Base-by-base conservation (phyloP, 2,888 invertebrate genomes). In the Pammene aurita region DNA sequence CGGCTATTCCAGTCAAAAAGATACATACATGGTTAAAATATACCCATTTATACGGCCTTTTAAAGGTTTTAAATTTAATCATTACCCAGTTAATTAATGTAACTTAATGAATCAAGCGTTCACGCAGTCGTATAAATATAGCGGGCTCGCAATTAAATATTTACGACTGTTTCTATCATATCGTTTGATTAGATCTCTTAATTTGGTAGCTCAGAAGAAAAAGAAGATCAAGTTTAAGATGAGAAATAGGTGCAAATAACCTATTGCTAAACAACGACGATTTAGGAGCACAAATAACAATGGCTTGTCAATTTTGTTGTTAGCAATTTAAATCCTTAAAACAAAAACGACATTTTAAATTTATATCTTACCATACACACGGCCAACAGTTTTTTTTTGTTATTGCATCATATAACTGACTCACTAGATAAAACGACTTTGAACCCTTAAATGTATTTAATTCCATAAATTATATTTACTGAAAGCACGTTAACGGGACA, bases 401-500 rank as follows among this genome's bases (percentile, higher is more conserved):
- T 5, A 18, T 42, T 42, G 13, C 7, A 57, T 42, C 18, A 18
- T 11, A 38, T 56, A 16, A 56, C 55, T 38, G 18, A 26, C 26
- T 26, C 26, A 26, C 26, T 4, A 26, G 26, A 5, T 61, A 50
- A 48, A 18, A 35, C 35, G 7, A 38, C 11, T 26, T 35, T 11
- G 1, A 44, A 54, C n/a, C 1, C 10, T 13, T 14, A 14, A 63
- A 44, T 11, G 44, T 64, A 52, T 63, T 52, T 42, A 64, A 57
- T 44, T 42, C 26, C 56, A 60, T 57, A 55, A 44, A 55, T 68
- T 63, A 52, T 63, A 50, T 58, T 68, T 52, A 68, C 42, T 44
- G 56, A 42, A 56, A 62, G 57, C 50, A 38, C 63, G 57, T 68
- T 68, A 64, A 63, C 68, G 26, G 44, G 13, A 67, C 55, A 54